Percentiles rank a stretch among this genome's conserved stretches.
Conservation (phyloP, 2,113 vertebrate species). For the Oryzias celebensis region DNA sequence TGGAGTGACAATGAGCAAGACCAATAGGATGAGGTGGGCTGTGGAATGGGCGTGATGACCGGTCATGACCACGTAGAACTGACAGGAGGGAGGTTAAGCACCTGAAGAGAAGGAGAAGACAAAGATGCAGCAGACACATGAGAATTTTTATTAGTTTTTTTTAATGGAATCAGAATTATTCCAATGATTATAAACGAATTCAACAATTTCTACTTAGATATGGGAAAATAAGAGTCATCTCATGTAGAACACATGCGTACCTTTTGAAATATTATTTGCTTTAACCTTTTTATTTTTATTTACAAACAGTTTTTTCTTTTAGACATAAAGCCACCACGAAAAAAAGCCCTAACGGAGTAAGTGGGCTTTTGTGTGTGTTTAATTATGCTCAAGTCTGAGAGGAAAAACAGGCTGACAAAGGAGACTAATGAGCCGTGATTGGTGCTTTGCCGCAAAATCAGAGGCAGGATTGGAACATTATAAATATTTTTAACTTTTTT, state of each 20-base stretch:
- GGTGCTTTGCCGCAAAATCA: no score
- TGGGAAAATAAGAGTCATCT: not conserved
- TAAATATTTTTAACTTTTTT: no score
- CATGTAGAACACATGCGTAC: no score
- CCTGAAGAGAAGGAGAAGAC: constrained; percentile 59
- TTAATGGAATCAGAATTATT: constrained; percentile 2
- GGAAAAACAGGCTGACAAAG: constrained; percentile 18
- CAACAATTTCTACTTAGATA: not conserved
- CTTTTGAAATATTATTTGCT: not conserved
- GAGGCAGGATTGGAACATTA: no score
- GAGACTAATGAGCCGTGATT: constrained; percentile 2
- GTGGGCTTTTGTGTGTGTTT: not conserved
- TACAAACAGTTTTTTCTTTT: not conserved
- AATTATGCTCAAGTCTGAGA: constrained; percentile 18
- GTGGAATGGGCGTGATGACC: constrained; percentile 76
- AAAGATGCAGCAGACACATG: constrained; percentile 33
- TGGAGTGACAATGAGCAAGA: constrained; percentile 75
- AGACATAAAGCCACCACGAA: not conserved
- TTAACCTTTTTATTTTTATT: not conserved
- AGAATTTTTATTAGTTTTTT: constrained; percentile 7
- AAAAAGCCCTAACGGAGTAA: not conserved
- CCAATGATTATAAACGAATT: not conserved
- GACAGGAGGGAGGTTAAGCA: constrained; percentile 77
- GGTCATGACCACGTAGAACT: constrained; percentile 83
- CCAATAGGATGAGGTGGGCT: constrained; percentile 77